Percentiles rank a stretch among this genome's conserved stretches.
Evolutionary conservation across 2,797 vertebrate genomes (phyloP).

Genomic region (Urocyon cinereoargenteus): DNA sequence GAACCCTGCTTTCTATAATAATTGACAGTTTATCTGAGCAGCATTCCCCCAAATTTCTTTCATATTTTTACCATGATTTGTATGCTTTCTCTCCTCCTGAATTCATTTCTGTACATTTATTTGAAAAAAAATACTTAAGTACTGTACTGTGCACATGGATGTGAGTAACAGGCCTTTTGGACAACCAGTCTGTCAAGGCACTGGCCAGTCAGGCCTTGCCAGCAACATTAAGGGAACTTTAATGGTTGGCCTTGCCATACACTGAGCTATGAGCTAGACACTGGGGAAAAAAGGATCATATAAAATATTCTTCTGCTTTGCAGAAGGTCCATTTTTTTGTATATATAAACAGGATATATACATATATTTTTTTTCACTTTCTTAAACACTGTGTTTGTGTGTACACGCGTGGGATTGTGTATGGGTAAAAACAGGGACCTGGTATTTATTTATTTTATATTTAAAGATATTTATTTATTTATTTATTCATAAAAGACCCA

Average conservation of each 20-base stretch:
- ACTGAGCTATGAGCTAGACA: not conserved
- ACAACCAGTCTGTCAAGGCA: not conserved
- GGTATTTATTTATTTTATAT: not conserved
- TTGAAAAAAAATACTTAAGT: not conserved
- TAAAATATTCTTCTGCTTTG: not conserved
- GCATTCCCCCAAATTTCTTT: not conserved
- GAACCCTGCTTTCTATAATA: not conserved
- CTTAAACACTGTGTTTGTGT: not conserved
- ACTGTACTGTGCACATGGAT: not conserved
- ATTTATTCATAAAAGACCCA: no score
- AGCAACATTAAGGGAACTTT: no score
- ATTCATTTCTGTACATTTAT: not conserved
- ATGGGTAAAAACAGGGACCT: not conserved
- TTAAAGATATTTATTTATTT: no score
- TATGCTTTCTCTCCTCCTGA: not conserved
- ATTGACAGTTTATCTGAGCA: conserved; percentile 30
- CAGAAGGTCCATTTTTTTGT: not conserved
- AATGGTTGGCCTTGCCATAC: not conserved
- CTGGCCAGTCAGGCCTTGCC: not conserved
- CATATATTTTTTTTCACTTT: not conserved
- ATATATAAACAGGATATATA: not conserved
- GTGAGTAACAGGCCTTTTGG: not conserved
- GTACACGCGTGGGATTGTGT: not conserved
- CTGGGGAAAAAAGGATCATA: not conserved
- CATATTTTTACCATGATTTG: conserved; percentile 28